Evolutionary conservation across 2,888 invertebrate genomes (phyloP), one percentile per base, ranked within the genome.

Genomic region (Punctoribates punctum): DNA sequence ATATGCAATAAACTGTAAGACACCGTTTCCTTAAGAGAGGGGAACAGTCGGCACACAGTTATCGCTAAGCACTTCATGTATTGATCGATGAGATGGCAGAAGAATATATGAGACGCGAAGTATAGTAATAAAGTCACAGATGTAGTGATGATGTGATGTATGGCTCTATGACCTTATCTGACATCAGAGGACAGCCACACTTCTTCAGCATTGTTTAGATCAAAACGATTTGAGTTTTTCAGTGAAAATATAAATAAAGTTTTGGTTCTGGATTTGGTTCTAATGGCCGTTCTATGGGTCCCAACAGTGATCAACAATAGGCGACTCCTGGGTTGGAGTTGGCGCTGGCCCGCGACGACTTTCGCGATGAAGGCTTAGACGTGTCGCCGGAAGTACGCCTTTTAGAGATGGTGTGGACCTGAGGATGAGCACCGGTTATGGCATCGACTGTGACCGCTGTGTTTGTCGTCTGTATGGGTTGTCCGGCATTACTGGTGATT

Each of bases 401-500:
- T 57, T 13, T 27, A 15, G 13, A 5, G 17, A 65, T 17, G 34
- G 65, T 65, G n/a, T 65, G 65, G 13, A 65, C 65, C 34, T 65
- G 65, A 17, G 65, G 65, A 65, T 65, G 27, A 65, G 65, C 17
- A 17, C 65, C 65, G 29, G 65, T 65, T 8, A 9, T 65, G 11
- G 65, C 65, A 29, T 65, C 65, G 17, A 65, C 65, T 65, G 65
- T 65, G 2, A 65, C 65, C 34, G 65, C 34, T 29, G 65, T 65
- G 34, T 65, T 65, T 11, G 65, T 29, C 9, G 65, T 17, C 5
- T 6, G 1, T 4, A 57, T 57, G 23, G 23, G 23, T 23, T 25
- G 9, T 9, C 23, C 23, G 5, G 25, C 23, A 5, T 20, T 23
- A 4, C 3, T 17, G 5, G 20, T 57, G 17, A 23, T 57, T 57